A percentile compares a stretch with the other conserved stretches of the same genome.
phyloP scores from a whole-genome alignment of 2,797 vertebrate genomes.

The Parambassis ranga region DNA sequence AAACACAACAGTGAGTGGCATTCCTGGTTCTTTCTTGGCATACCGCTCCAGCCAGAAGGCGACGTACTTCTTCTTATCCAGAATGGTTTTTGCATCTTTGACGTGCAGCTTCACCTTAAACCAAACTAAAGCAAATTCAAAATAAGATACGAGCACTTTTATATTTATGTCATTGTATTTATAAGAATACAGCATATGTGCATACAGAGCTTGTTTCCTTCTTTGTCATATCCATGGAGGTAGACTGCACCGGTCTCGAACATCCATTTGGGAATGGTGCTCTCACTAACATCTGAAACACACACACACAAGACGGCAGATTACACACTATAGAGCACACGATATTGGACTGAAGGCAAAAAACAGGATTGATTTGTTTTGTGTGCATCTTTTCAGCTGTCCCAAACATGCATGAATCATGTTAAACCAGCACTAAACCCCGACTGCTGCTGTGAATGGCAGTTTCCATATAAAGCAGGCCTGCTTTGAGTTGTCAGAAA shows the following conservation, averaged over 20 bases:
- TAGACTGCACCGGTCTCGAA: constrained; percentile 90
- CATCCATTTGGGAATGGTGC: constrained; percentile 88
- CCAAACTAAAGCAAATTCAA: constrained; percentile 90
- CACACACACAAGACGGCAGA: neutral
- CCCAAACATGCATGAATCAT: too few species aligned
- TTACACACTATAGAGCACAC: too few species aligned
- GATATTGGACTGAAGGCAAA: neutral
- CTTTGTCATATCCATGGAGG: constrained; percentile 97
- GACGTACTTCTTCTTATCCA: constrained; percentile 94
- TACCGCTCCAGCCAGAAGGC: constrained; percentile 98
- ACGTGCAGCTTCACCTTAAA: constrained; percentile 92
- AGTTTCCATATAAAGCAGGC: too few species aligned
- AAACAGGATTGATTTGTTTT: too few species aligned
- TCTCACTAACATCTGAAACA: constrained; percentile 89
- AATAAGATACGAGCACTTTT: neutral
- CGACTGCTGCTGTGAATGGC: too few species aligned
- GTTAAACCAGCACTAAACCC: too few species aligned
- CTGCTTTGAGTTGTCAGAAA: neutral
- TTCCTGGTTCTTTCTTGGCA: constrained; percentile 91
- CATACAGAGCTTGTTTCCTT: constrained; percentile 96
- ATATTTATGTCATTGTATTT: neutral
- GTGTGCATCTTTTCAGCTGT: too few species aligned
- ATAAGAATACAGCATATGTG: constrained; percentile 43
- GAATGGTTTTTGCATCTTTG: constrained; percentile 87
- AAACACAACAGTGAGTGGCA: constrained; percentile 93